Evolutionary conservation across 2,113 vertebrate species (phyloP).

Genomic region (Sturnira hondurensis): DNA sequence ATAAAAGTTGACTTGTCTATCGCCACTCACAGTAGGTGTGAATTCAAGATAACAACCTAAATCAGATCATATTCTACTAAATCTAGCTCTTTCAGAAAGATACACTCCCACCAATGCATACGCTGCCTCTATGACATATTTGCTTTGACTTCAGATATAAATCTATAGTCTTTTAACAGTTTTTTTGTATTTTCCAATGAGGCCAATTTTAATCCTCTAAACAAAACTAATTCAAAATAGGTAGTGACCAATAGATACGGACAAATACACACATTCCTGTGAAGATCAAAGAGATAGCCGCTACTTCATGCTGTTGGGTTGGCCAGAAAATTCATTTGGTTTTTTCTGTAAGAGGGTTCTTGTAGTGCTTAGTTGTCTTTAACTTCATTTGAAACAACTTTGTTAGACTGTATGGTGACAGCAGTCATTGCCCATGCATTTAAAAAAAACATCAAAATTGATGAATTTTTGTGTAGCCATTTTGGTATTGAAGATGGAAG

Average conservation of each 20-base stretch:
- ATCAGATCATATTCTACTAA: background rate
- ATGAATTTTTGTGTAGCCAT: too few species aligned
- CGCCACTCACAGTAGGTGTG: background rate
- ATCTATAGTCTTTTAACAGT: background rate
- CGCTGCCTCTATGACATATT: background rate
- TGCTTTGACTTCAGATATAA: background rate
- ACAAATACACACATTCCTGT: background rate
- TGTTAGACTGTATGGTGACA: too few species aligned
- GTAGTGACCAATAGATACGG: background rate
- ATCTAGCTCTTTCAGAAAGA: slow-evolving; percentile 1
- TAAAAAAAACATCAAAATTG: too few species aligned
- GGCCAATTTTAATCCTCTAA: background rate
- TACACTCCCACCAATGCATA: background rate
- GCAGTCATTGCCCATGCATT: too few species aligned
- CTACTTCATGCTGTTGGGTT: background rate
- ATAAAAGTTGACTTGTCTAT: slow-evolving; percentile 4
- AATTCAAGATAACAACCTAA: slow-evolving; percentile 5
- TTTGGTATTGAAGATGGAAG: too few species aligned
- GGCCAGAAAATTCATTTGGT: too few species aligned
- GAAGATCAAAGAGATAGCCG: background rate
- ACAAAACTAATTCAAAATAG: slow-evolving; percentile 7
- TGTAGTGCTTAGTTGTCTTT: too few species aligned
- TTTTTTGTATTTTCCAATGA: background rate
- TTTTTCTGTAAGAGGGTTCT: too few species aligned
- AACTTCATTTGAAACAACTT: too few species aligned